Conservation (phyloP, 2,113 vertebrate species). For the Haemorhous mexicanus region DNA sequence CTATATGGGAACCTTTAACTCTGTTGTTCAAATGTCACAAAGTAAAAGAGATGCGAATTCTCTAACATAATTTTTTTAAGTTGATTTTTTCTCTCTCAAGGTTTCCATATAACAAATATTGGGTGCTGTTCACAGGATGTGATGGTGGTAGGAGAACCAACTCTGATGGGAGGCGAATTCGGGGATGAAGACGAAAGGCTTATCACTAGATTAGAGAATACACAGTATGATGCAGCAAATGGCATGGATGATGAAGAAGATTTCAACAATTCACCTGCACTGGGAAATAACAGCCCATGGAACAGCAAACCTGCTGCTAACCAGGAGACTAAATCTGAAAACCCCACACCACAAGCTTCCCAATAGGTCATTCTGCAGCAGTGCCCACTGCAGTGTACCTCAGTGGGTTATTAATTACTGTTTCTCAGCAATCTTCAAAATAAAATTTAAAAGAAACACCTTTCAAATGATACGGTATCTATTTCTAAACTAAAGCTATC, state of each 20-base stretch:
- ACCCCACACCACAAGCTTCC: constrained; percentile 91
- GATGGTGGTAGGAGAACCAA: constrained; percentile 99
- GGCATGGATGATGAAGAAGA: constrained; percentile 98
- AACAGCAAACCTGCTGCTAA: constrained; percentile 87
- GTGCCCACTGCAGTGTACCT: neutral
- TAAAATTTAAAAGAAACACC: neutral
- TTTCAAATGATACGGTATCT: constrained; percentile 50
- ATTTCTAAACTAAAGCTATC: constrained; percentile 69
- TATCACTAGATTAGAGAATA: constrained; percentile 99
- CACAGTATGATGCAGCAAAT: constrained; percentile 97
- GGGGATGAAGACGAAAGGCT: constrained; percentile 99
- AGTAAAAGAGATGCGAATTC: constrained; percentile 55
- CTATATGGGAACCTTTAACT: constrained; percentile 36
- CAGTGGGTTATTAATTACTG: constrained; percentile 30
- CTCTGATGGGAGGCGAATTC: constrained; percentile 98
- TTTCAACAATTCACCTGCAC: constrained; percentile 94
- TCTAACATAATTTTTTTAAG: constrained; percentile 73
- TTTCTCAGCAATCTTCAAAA: constrained; percentile 48
- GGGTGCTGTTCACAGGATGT: constrained; percentile 92
- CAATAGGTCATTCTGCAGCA: constrained; percentile 76
- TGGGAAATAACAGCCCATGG: constrained; percentile 95
- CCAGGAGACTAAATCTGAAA: constrained; percentile 95
- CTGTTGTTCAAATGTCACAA: constrained; percentile 41
- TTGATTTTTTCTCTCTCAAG: constrained; percentile 76
- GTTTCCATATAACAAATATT: constrained; percentile 82